Evolutionary conservation across 1,140 invertebrate species (phyloP).

Genomic region (Drosophila insularis): DNA sequence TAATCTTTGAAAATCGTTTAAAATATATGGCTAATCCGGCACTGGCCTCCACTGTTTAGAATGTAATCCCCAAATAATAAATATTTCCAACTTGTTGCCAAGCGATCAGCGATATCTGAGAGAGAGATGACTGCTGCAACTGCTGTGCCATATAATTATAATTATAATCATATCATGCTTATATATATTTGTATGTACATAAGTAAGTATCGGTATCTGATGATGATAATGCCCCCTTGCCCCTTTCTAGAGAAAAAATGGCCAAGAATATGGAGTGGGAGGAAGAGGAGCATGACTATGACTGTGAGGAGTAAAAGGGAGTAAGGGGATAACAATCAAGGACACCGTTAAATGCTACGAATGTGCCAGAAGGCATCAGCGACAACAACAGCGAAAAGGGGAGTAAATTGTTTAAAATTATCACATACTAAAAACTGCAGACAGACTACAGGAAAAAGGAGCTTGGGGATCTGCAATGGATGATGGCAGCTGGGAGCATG

Average conservation of each 20-base stretch:
- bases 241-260: constrained; percentile 41
- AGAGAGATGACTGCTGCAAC: too few species aligned
- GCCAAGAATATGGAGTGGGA: constrained; percentile 1
- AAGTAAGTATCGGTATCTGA: neutral
- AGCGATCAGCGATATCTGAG: constrained; percentile 11
- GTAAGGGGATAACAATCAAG: constrained; percentile 42
- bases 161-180: constrained; percentile 57
- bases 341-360: constrained; percentile 64
- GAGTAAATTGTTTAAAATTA: constrained; percentile 76
- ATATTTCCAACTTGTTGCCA: constrained; percentile 12
- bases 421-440: constrained; percentile 69
- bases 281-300: neutral
- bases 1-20: too few species aligned
- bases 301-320: neutral
- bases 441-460: constrained; percentile 15
- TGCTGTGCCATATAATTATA: constrained; percentile 44
- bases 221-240: neutral
- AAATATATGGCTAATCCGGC: too few species aligned
- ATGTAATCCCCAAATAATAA: neutral
- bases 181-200: neutral
- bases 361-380: constrained; percentile 38
- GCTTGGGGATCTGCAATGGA: constrained; percentile 8
- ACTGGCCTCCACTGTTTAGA: too few species aligned
- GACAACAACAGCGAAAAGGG: constrained; percentile 39
- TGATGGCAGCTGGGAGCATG: constrained; percentile 18